Conservation (phyloP, 2,888 invertebrate genomes). For the Pristionchus japonicus region DNA sequence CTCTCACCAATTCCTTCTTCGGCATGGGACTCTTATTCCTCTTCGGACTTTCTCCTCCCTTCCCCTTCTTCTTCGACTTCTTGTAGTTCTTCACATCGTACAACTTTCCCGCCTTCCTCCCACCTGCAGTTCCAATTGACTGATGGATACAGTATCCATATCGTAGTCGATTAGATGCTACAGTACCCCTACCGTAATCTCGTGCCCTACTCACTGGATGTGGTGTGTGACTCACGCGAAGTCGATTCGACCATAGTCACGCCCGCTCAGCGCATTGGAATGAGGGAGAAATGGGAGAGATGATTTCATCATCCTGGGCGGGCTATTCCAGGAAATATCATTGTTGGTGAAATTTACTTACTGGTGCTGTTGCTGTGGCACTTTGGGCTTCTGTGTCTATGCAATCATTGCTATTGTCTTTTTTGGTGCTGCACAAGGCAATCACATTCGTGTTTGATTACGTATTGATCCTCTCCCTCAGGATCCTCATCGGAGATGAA, state of each 20-base stretch:
- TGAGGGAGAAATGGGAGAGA: not conserved
- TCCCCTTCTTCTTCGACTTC: not conserved
- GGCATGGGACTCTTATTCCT: not conserved
- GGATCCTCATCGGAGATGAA: no score
- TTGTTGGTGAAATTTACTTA: no score
- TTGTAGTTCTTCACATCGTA: conserved; percentile 22
- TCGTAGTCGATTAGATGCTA: no score
- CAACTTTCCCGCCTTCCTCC: not conserved
- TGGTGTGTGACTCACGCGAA: not conserved
- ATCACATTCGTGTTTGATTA: no score
- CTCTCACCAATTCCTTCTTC: conserved; percentile 6
- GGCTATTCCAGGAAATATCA: no score
- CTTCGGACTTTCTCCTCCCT: not conserved
- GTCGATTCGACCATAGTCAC: conserved; percentile 21
- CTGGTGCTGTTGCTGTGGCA: no score
- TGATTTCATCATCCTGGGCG: no score
- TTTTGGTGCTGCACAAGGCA: no score
- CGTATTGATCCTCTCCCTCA: no score
- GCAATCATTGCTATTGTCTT: no score
- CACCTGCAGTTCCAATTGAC: not conserved
- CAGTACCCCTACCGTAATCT: not conserved
- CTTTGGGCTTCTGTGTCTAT: no score
- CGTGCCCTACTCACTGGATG: not conserved
- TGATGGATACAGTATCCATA: no score
- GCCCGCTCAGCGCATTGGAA: not conserved